Evolutionary conservation across 2,113 vertebrate species (phyloP).

Genomic region (Steatornis caripensis): DNA sequence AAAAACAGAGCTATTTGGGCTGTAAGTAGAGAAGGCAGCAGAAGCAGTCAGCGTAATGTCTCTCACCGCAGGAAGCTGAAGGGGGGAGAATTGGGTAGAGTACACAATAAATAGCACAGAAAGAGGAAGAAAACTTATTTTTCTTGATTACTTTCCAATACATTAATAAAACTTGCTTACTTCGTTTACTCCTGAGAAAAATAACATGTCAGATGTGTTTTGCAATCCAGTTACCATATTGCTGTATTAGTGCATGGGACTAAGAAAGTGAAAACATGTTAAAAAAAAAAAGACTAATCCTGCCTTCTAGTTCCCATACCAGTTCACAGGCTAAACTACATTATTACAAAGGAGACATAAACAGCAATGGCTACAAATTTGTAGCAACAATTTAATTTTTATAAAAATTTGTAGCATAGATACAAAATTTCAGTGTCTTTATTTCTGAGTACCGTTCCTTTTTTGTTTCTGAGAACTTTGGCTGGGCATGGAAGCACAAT

Average conservation of each 20-base stretch:
- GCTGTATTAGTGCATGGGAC: not conserved
- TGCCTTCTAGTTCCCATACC: not conserved
- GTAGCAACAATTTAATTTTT: not conserved
- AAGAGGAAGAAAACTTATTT: not conserved
- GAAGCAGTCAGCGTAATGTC: fast-evolving
- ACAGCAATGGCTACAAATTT: not conserved
- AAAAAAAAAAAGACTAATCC: not conserved
- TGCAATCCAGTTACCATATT: not conserved
- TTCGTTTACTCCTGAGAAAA: not conserved
- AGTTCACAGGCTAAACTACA: not conserved
- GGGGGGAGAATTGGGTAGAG: not conserved
- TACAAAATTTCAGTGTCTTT: not conserved
- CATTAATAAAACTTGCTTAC: not conserved
- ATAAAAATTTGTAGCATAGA: not conserved
- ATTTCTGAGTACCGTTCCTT: not conserved
- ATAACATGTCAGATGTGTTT: not conserved
- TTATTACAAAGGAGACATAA: not conserved
- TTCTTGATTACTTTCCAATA: not conserved
- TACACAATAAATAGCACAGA: not conserved
- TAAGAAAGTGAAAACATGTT: not conserved
- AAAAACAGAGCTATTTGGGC: not conserved
- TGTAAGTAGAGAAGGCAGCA: not conserved
- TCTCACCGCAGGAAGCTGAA: not conserved
- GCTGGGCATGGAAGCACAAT: not conserved
- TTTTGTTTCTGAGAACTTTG: not conserved